Evolutionary conservation across 1,140 invertebrate genomes (phyloP), one percentile per base, ranked within the genome.

Genomic region (Gonioctena quinquepunctata): DNA sequence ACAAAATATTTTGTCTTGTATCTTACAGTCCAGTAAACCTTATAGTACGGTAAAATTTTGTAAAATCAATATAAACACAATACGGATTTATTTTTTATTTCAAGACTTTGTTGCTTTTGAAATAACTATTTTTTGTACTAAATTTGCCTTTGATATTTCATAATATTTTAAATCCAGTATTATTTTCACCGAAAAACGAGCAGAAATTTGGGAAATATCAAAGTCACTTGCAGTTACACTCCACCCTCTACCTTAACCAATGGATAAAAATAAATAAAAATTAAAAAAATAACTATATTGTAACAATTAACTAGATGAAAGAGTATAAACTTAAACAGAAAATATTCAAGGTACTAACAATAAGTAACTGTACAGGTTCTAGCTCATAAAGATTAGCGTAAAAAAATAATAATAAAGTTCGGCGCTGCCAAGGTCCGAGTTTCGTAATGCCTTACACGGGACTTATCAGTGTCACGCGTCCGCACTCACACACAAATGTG

Each of bases 281-380:
- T 71, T 68, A 68, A 71, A 74, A 74, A 71, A 68, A 74, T 68
- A 74, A 74, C 62, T 71, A 67, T 54, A 18, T 23, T 33, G 70
- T 69, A 74, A 71, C 70, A 74, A 74, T 71, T 71, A 74, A 66
- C 73, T 74, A 68, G 68, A 42, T 70, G 57, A 69, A 56, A 56
- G 59, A 69, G 57, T 71, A 69, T 71, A 74, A 74, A 74, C 73
- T 74, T 74, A 74, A 74, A 48, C 49, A 50, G 68, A 69, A 64
- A 69, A 69, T 69, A 69, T 69, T 48, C 63, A 64, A 74, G 61
- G 66, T 67, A 68, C 73, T 74, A 74, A 74, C 73, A 71, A 74
- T 60, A 68, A 71, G 60, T 26, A 66, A 64, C 66, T 71, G 69
- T 71, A 74, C 70, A 74, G 66, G 21, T 57, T 25, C 33, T 42